phyloP scores from a whole-genome alignment of 2,888 invertebrate genomes.

The Cremastobaeus sp. region DNA sequence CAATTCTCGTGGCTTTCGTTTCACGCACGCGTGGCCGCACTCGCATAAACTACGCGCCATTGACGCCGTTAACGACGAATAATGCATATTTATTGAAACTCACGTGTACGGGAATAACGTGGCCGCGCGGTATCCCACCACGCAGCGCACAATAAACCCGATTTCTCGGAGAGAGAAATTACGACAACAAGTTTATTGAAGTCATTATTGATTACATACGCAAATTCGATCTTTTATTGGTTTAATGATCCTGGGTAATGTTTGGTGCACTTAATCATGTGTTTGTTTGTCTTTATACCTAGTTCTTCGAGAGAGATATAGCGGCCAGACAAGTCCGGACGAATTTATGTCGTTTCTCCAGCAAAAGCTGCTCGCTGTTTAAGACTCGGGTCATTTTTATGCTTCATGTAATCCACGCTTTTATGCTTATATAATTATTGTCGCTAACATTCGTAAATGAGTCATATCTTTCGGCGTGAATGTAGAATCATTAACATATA shows the following conservation, averaged over 20 bases:
- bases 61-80: slow-evolving; percentile 50
- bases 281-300: slow-evolving; percentile 38
- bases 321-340: too few relatives aligned
- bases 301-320: slow-evolving; percentile 4
- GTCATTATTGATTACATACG: slow-evolving; percentile 47
- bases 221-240: slow-evolving; percentile 48
- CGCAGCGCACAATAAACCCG: slow-evolving; percentile 39
- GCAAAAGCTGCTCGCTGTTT: too few relatives aligned
- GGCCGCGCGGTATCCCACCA: slow-evolving; percentile 20
- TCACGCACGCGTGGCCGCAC: slow-evolving; percentile 52
- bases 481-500: too few relatives aligned
- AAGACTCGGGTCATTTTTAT: too few relatives aligned
- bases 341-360: not conserved
- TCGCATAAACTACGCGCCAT: slow-evolving; percentile 51
- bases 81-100: slow-evolving; percentile 54
- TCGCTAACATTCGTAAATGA: too few relatives aligned
- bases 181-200: slow-evolving; percentile 46
- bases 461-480: too few relatives aligned
- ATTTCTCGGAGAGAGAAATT: slow-evolving; percentile 37
- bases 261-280: slow-evolving; percentile 36
- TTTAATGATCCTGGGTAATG: slow-evolving; percentile 26
- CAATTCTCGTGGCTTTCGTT: slow-evolving; percentile 54
- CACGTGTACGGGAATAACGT: slow-evolving; percentile 40
- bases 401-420: too few relatives aligned
- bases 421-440: too few relatives aligned